Conservation (phyloP, 2,888 invertebrate species). For the Xylocampa areola region DNA sequence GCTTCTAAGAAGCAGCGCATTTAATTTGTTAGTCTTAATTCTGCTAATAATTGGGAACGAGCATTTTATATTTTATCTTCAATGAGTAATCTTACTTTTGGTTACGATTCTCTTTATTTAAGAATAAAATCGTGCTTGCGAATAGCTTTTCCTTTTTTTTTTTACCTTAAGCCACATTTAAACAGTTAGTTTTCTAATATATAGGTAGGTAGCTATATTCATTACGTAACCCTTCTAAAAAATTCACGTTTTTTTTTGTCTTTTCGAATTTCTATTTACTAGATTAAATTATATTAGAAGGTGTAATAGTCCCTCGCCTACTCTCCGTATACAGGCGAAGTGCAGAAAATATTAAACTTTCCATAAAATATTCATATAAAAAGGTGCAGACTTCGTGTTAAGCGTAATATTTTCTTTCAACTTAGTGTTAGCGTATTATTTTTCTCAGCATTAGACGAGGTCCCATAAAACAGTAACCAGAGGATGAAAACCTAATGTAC, state of each 20-base stretch:
- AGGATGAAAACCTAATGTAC: constrained; percentile 3
- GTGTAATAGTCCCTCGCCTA: constrained; percentile 1
- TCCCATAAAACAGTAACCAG: constrained; percentile 12
- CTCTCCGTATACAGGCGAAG: not conserved
- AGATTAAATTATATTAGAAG: too few relatives aligned
- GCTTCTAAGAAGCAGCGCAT: constrained; percentile 52
- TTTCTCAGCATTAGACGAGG: constrained; percentile 3
- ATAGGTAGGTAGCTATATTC: too few relatives aligned
- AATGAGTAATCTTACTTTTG: constrained; percentile 40
- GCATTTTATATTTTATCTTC: constrained; percentile 42
- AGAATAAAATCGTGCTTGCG: constrained; percentile 17
- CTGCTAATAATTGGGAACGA: constrained; percentile 48
- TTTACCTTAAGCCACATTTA: too few relatives aligned
- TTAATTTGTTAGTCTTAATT: constrained; percentile 50
- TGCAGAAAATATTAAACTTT: constrained; percentile 7
- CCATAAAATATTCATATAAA: constrained; percentile 16
- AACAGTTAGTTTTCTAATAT: too few relatives aligned
- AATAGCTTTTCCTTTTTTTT: too few relatives aligned
- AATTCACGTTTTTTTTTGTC: too few relatives aligned
- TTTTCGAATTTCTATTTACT: not conserved
- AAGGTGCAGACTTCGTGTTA: constrained; percentile 14
- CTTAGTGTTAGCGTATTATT: constrained; percentile 14
- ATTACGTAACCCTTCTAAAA: too few relatives aligned
- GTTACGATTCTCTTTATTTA: constrained; percentile 31
- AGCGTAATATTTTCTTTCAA: constrained; percentile 4